Conservation (phyloP, 2,113 vertebrate genomes). For the Apeltes quadracus region DNA sequence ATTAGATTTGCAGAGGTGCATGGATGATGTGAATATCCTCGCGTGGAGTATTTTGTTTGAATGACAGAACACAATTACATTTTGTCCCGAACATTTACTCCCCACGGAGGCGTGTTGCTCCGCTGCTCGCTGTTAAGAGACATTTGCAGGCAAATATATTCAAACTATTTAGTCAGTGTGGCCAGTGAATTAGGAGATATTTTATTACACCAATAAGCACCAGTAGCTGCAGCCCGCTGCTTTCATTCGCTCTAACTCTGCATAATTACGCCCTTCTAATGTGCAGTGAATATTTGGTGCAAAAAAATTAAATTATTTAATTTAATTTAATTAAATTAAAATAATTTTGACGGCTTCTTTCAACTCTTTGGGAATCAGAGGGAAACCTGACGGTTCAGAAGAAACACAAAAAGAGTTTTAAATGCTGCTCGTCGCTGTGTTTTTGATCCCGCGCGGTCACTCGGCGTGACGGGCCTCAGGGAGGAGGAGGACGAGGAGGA, state of each 20-base stretch:
- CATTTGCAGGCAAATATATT: slow-evolving; percentile 48
- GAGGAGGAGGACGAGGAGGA: not conserved
- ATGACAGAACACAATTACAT: slow-evolving; percentile 47
- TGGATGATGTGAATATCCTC: slow-evolving; percentile 25
- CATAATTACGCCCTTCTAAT: slow-evolving; percentile 23
- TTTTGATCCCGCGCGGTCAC: slow-evolving; percentile 33
- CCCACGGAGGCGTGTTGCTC: slow-evolving; percentile 33
- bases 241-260: slow-evolving; percentile 28
- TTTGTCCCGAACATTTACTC: slow-evolving; percentile 8
- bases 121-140: slow-evolving; percentile 39
- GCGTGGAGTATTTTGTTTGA: slow-evolving; percentile 43
- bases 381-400: slow-evolving; percentile 23
- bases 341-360: slow-evolving; percentile 6
- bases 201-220: slow-evolving; percentile 35
- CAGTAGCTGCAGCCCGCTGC: slow-evolving; percentile 35
- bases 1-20: slow-evolving; percentile 51
- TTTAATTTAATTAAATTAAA: not conserved
- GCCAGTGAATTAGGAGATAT: slow-evolving; percentile 40
- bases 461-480: slow-evolving; percentile 16
- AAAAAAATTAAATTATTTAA: not conserved
- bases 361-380: not conserved
- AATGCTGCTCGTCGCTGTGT: slow-evolving; percentile 17
- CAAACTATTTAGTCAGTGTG: slow-evolving; percentile 43
- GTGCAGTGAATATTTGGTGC: slow-evolving; percentile 16
- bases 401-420: slow-evolving; percentile 31